phyloP scores from a whole-genome alignment of 2,113 vertebrate genomes.

The Scomber japonicus region DNA sequence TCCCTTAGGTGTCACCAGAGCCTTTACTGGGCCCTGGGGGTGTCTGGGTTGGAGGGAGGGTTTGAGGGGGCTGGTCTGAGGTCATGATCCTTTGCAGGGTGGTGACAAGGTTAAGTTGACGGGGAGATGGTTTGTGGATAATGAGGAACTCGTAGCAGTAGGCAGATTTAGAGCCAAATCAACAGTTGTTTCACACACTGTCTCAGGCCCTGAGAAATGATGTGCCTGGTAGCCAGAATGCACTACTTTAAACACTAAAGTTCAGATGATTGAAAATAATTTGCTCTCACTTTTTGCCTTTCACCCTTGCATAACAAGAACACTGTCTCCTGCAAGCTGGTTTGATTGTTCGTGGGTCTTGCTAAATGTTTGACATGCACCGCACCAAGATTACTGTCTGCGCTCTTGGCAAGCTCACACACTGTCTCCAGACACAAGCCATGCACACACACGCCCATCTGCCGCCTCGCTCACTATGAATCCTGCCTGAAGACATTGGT shows the following conservation, averaged over 20 bases:
- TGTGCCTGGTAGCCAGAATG: conserved; percentile 1
- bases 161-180: conserved; percentile 47
- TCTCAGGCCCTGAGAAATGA: conserved; percentile 30
- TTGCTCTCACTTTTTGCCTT: conserved; percentile 2
- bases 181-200: conserved; percentile 31
- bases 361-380: conserved; percentile 61
- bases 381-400: conserved; percentile 58
- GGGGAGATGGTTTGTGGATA: conserved; percentile 47
- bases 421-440: conserved; percentile 69
- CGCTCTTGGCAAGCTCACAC: conserved; percentile 52
- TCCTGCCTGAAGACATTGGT: conserved; percentile 68
- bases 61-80: conserved; percentile 45
- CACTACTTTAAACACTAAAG: conserved; percentile 13
- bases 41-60: conserved; percentile 52
- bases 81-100: conserved; percentile 62
- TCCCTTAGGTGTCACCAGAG: conserved; percentile 69
- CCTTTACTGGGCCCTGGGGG: conserved; percentile 51
- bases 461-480: conserved; percentile 60
- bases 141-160: conserved; percentile 45
- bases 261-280: neutral
- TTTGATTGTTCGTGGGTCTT: conserved; percentile 50
- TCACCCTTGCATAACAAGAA: conserved; percentile 1
- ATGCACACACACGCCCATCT: conserved; percentile 66
- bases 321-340: conserved; percentile 12
- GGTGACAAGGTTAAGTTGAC: conserved; percentile 75